Evolutionary conservation across 2,113 vertebrate species (phyloP).

Genomic region (Bujurquina vittata): DNA sequence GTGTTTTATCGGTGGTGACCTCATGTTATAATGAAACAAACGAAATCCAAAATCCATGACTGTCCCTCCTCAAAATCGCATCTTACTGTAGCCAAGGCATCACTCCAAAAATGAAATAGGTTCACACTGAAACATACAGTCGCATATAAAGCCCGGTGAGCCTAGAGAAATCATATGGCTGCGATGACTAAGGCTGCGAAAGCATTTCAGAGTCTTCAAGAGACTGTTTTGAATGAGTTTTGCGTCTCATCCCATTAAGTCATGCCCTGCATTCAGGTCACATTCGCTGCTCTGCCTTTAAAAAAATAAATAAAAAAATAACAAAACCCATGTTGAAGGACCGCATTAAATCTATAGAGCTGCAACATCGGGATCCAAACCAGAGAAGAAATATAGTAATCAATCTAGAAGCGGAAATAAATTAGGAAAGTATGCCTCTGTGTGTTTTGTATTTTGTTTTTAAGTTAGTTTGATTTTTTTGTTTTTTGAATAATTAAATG

Average conservation of each 20-base stretch:
- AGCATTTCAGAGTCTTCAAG: constrained; percentile 66
- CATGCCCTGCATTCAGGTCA: constrained; percentile 80
- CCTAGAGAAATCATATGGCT: constrained; percentile 55
- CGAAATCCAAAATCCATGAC: constrained; percentile 66
- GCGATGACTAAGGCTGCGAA: constrained; percentile 74
- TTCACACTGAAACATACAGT: constrained; percentile 41
- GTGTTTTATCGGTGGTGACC: constrained; percentile 61
- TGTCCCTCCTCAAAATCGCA: constrained; percentile 63
- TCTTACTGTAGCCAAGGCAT: constrained; percentile 68
- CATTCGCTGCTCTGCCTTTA: constrained; percentile 74
- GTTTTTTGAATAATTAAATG: fast-evolving
- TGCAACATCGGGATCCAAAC: constrained; percentile 18
- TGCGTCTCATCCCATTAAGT: constrained; percentile 79
- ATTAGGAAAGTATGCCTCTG: not conserved
- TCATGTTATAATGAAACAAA: constrained; percentile 59
- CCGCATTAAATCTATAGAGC: constrained; percentile 75
- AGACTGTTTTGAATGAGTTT: constrained; percentile 79
- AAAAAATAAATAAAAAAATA: constrained; percentile 25
- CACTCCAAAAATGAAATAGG: constrained; percentile 40
- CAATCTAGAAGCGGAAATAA: not conserved
- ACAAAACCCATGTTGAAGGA: constrained; percentile 73
- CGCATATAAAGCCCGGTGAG: constrained; percentile 48
- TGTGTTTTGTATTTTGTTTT: not conserved
- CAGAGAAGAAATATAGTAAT: not conserved
- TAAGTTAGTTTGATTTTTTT: too few relatives aligned